Evolutionary conservation across 1,140 invertebrate species (phyloP).

Genomic region (Ylistrum balloti): DNA sequence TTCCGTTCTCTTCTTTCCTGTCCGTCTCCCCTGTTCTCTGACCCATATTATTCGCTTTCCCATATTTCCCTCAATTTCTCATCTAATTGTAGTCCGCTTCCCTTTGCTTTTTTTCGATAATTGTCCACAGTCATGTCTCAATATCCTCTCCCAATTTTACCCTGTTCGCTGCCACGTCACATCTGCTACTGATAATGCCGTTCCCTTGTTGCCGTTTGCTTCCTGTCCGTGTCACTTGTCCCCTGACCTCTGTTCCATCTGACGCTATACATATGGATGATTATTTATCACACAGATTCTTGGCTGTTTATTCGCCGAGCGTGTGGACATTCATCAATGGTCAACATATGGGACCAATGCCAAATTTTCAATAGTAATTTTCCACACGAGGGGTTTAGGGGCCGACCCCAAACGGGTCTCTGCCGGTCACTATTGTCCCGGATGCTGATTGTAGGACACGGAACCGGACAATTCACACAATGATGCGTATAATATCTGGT

Average conservation of each 20-base stretch:
- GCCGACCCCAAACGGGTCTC: constrained; percentile 1
- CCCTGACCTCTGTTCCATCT: not conserved
- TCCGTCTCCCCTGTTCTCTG: too few species aligned
- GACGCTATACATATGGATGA: not conserved
- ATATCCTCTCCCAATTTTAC: too few species aligned
- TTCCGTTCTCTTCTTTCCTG: too few species aligned
- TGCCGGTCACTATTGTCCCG: not conserved
- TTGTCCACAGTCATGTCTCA: too few species aligned
- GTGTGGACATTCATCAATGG: not conserved
- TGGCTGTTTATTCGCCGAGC: not conserved
- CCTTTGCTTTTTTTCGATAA: too few species aligned
- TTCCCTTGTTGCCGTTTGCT: too few species aligned
- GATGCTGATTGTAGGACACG: not conserved
- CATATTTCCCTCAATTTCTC: too few species aligned
- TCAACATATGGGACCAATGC: not conserved
- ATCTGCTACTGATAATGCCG: too few species aligned
- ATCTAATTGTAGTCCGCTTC: too few species aligned
- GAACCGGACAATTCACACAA: not conserved
- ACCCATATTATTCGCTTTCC: too few species aligned
- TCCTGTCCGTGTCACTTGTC: too few species aligned
- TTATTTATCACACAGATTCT: not conserved
- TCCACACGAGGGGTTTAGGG: constrained; percentile 22
- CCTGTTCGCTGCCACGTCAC: too few species aligned
- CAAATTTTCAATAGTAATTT: not conserved
- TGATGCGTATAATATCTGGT: not conserved